Percentiles rank a stretch among this genome's conserved stretches.
Evolutionary conservation across 92 coral and sea anemone genomes (phyloP).

Genomic region (Porites divaricata): DNA sequence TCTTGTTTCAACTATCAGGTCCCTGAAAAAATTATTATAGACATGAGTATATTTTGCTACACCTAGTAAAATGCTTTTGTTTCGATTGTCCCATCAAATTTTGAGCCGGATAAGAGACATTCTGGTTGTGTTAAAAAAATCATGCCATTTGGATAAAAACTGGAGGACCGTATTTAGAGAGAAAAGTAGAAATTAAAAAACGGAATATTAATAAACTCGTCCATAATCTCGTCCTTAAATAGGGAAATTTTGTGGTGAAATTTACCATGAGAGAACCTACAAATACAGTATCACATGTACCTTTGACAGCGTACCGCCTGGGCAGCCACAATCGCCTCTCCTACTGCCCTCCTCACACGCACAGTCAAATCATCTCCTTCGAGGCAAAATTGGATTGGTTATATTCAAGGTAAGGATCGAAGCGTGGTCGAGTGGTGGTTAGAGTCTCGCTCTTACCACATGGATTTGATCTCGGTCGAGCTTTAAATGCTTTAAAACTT

Average conservation of each 20-base stretch:
- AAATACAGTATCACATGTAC: conserved; percentile 27
- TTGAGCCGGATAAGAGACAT: conserved; percentile 29
- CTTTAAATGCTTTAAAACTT: neutral
- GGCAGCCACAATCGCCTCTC: too few species aligned
- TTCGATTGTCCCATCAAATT: conserved; percentile 16
- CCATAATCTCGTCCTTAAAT: conserved; percentile 8
- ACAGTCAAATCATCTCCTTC: too few species aligned
- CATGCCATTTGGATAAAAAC: conserved; percentile 13
- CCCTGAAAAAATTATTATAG: conserved; percentile 25
- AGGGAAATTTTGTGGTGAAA: conserved; percentile 19
- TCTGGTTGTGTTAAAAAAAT: conserved; percentile 9
- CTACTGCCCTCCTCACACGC: too few species aligned
- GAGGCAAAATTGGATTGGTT: too few species aligned
- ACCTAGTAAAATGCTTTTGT: conserved; percentile 12
- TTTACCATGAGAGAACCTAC: conserved; percentile 19
- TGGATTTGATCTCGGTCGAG: neutral
- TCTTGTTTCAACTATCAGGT: conserved; percentile 17
- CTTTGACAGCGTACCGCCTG: too few species aligned
- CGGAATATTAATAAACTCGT: conserved; percentile 14
- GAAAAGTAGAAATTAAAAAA: conserved; percentile 9
- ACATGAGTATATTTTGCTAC: conserved; percentile 9
- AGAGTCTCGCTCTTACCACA: too few species aligned
- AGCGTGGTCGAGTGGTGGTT: too few species aligned
- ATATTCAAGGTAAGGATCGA: too few species aligned
- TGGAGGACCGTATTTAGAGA: conserved; percentile 8